These are phyloP conservation scores for Rhinatrema bivittatum DNA, from an alignment of 2,797 vertebrate species.

Conservation along the genomic window DNA sequence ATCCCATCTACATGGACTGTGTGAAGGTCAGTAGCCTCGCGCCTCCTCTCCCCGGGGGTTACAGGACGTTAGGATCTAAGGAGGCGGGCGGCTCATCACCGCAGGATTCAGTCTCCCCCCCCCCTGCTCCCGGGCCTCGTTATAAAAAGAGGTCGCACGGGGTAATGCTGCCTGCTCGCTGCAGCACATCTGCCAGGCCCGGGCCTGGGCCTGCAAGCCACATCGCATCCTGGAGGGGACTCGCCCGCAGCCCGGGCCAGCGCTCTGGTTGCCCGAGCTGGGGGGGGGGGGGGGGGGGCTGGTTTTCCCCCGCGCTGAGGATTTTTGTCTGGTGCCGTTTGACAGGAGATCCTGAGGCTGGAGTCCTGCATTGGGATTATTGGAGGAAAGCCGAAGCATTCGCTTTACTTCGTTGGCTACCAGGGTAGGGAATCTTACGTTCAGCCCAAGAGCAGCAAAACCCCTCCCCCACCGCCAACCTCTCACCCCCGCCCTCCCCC, in stretches of 20 bases:
- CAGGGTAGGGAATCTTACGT: conserved; percentile 64
- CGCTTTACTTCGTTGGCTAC: conserved; percentile 83
- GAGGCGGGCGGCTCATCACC: neutral
- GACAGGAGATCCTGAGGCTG: conserved; percentile 75
- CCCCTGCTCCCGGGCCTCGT: neutral
- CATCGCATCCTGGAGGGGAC: too few species aligned
- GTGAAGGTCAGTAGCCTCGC: conserved; percentile 67
- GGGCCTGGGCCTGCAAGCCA: too few species aligned
- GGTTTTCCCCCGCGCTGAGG: too few species aligned
- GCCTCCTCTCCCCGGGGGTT: neutral
- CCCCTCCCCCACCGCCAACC: neutral
- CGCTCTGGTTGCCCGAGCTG: too few species aligned
- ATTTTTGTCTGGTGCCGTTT: neutral
- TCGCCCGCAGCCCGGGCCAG: neutral
- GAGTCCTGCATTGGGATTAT: conserved; percentile 86
- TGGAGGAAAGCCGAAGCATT: conserved; percentile 85
- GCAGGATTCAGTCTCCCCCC: neutral
- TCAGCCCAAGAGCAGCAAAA: neutral
- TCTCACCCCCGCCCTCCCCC: too few species aligned
- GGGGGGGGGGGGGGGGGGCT: neutral
- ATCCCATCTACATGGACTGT: conserved; percentile 79
- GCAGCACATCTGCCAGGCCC: too few species aligned
- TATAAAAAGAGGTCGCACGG: too few species aligned
- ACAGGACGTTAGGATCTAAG: neutral
- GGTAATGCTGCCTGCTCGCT: too few species aligned